Conservation (phyloP, 1,140 invertebrate genomes). For the Rhizoglyphus robini region DNA sequence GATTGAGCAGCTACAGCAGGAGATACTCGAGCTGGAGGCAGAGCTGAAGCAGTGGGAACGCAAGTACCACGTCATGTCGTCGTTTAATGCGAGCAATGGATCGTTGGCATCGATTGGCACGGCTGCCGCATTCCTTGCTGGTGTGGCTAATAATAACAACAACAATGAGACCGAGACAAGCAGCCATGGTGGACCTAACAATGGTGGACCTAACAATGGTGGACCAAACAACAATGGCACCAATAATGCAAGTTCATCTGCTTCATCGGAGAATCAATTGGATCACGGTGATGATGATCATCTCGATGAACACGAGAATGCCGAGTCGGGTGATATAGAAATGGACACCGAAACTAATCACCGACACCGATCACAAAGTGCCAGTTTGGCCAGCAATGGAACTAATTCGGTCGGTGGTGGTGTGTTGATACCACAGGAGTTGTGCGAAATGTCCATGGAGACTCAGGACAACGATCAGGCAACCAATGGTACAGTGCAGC, state of each 20-base stretch:
- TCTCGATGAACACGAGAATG: neutral
- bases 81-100: neutral
- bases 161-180: neutral
- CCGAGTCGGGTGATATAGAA: neutral
- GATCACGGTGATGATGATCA: neutral
- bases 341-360: no score
- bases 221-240: neutral
- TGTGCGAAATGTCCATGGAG: slow-evolving; percentile 17
- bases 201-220: neutral
- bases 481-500: neutral
- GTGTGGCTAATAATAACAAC: neutral
- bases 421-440: slow-evolving; percentile 4
- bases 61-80: slow-evolving; percentile 10
- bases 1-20: neutral
- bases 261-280: neutral
- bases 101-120: neutral
- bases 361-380: neutral
- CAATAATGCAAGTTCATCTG: neutral
- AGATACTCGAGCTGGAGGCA: neutral
- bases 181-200: neutral
- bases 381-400: neutral
- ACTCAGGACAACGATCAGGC: slow-evolving; percentile 2
- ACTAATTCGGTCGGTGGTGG: neutral
- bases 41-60: slow-evolving; percentile 15
- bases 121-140: neutral